Evolutionary conservation across 30 jellyfish, hydroid and myxozoan genomes (phyloP), one percentile per base, ranked within the genome.

Genomic region (Haliclystus octoradiatus): DNA sequence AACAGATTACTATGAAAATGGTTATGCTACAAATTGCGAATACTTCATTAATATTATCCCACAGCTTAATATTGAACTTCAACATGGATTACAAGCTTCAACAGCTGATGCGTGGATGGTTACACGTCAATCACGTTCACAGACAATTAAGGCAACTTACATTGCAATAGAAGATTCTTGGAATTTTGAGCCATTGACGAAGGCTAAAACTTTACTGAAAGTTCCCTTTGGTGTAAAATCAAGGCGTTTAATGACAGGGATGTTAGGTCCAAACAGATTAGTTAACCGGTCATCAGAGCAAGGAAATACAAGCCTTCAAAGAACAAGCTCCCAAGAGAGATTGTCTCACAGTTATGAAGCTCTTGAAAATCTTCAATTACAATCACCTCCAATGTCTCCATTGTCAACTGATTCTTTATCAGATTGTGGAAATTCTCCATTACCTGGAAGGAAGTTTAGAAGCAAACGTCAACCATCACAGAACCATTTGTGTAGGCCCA

Each of bases 81-180:
- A 91, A 50, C 99, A 91, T 65, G 68, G 93, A 23, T 31, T 53
- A 26, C 95, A 91, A 60, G 99, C 99, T 1, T 77, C 99, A 14
- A 65, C 81, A 2, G 78, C 95, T 0, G 95, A 82, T 51, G 75
- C 84, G n/a, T 91, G 99, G 99, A 66, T 77, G 85, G 84, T 82
- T 26, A 76, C 88, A 0, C 73, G 57, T 49, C 64, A 68, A 40
- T 28, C 90, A 34, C 29, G 85, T 33, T 61, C 79, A 7, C 51
- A 33, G 32, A 52, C 51, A 7, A 35, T 69, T 19, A 83, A 84
- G 32, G 95, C 82, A 26, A 33, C 53, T 0, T 83, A 71, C 50
- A 92, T 77, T 50, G 26, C 78, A 12, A 72, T 31, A 2, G 99
- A 91, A n/a, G 81, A 85, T 14, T 65, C 47, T 24, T 91, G 99